Evolutionary conservation across 2,888 invertebrate genomes (phyloP).

Genomic region (Steinernema scapterisci): DNA sequence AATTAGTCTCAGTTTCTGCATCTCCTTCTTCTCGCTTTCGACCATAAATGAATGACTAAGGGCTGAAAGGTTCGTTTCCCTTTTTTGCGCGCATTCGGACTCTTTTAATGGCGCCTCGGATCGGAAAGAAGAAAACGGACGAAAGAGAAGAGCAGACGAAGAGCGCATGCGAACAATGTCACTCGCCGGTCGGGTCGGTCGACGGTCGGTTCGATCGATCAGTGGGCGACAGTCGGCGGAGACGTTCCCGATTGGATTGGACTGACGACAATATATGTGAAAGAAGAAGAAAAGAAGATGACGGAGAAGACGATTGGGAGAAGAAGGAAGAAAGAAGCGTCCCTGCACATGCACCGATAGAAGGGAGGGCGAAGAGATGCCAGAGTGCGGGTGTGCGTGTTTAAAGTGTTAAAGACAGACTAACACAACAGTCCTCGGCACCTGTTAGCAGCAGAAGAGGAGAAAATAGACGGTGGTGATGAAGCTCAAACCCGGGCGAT

Average conservation of each 20-base stretch:
- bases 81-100: conserved; percentile 31
- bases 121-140: not conserved
- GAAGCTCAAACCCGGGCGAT: conserved; percentile 2
- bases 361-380: not conserved
- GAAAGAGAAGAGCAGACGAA: conserved; percentile 29
- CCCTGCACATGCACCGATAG: conserved; percentile 16
- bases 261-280: conserved; percentile 25
- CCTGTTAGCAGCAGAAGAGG: not conserved
- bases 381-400: not conserved
- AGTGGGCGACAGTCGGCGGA: conserved; percentile 30
- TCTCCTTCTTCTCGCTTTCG: not conserved
- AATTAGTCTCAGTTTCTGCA: not conserved
- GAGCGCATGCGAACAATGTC: conserved; percentile 31
- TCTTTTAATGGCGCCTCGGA: conserved; percentile 25
- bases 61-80: conserved; percentile 2
- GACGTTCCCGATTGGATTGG: conserved; percentile 25
- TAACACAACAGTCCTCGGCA: conserved; percentile 18
- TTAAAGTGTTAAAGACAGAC: not conserved
- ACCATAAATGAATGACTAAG: conserved; percentile 17
- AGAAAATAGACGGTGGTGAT: not conserved
- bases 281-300: conserved; percentile 24
- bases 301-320: not conserved
- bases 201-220: conserved; percentile 27
- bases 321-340: not conserved
- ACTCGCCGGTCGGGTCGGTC: conserved; percentile 30